Evolutionary conservation across 2,888 invertebrate genomes (phyloP).

Genomic region (Nomada flava): DNA sequence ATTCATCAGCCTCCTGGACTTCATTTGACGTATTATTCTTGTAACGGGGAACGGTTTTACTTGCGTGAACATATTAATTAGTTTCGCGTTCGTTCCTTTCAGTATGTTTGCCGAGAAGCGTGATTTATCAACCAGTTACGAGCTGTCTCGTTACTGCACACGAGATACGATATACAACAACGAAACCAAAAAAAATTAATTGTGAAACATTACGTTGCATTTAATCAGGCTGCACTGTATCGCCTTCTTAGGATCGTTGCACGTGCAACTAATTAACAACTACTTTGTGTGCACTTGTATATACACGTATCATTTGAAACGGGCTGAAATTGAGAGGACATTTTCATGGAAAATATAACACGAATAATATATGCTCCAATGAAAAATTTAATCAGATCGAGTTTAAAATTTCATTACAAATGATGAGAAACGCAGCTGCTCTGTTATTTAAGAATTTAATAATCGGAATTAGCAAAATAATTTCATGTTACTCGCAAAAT

Average conservation of each 20-base stretch:
- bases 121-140: constrained; percentile 46
- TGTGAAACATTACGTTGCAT: constrained; percentile 8
- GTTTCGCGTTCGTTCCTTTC: constrained; percentile 33
- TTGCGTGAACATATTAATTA: constrained; percentile 49
- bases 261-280: not conserved
- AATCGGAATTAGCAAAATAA: not conserved
- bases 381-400: no score
- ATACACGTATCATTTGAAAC: not conserved
- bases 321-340: not conserved
- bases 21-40: constrained; percentile 40
- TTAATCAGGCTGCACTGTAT: not conserved
- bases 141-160: constrained; percentile 8
- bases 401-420: not conserved
- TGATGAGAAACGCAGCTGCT: not conserved
- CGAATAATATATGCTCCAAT: no score
- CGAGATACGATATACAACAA: constrained; percentile 1
- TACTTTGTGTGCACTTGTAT: no score
- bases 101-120: not conserved
- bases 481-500: not conserved
- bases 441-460: constrained; percentile 1
- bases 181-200: constrained; percentile 1
- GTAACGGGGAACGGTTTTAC: constrained; percentile 37
- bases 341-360: no score
- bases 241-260: not conserved
- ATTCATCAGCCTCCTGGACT: constrained; percentile 38